These are phyloP conservation scores for Prorops nasuta DNA, from an alignment of 1,140 invertebrate genomes.

Conservation along the genomic window DNA sequence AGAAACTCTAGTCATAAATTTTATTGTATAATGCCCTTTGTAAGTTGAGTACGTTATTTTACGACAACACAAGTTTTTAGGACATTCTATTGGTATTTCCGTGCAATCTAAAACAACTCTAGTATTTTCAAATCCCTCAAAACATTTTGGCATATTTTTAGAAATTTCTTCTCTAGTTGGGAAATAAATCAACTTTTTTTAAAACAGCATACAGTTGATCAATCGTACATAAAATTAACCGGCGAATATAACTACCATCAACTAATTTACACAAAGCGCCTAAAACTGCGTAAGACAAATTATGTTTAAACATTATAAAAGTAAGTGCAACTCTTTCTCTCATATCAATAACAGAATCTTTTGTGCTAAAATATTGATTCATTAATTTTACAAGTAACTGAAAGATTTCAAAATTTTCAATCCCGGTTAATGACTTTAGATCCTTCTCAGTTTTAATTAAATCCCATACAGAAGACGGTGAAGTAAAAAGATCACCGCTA, in stretches of 20 bases:
- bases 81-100: too few species aligned
- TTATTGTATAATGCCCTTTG: constrained; percentile 36
- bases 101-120: too few species aligned
- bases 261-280: constrained; percentile 1
- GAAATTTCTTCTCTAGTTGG: constrained; percentile 11
- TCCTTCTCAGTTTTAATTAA: constrained; percentile 2
- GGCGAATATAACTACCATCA: background rate
- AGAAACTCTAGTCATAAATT: constrained; percentile 36
- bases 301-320: constrained; percentile 13
- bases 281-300: constrained; percentile 6
- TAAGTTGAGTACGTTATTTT: constrained; percentile 30
- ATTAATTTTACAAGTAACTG: background rate
- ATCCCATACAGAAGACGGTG: background rate
- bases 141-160: constrained; percentile 22
- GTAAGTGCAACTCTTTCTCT: constrained; percentile 7
- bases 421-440: constrained; percentile 7
- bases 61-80: constrained; percentile 17
- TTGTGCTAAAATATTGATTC: background rate
- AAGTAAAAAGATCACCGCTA: background rate
- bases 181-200: constrained; percentile 8
- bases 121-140: constrained; percentile 10
- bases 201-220: constrained; percentile 3
- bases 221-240: constrained; percentile 2
- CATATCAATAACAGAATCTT: constrained; percentile 1
- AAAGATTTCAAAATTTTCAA: constrained; percentile 6